phyloP scores from a whole-genome alignment of 1,140 invertebrate genomes.

The Drosophila mojavensis region DNA sequence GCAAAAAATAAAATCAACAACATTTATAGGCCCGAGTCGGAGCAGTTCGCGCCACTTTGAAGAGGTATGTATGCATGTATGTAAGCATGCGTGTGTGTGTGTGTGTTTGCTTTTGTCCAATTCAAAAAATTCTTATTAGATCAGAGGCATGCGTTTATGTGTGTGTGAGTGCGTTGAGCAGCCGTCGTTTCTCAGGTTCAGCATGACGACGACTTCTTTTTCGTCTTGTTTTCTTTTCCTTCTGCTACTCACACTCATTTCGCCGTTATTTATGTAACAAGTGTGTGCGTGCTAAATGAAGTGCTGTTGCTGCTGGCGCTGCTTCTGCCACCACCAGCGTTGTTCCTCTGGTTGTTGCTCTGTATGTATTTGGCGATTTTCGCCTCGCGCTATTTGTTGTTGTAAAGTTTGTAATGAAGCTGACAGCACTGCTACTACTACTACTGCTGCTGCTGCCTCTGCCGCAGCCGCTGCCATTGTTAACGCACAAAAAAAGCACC shows the following conservation, averaged over 20 bases:
- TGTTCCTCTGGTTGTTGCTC: conserved; percentile 24
- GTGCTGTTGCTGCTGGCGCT: conserved; percentile 50
- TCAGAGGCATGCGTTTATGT: conserved; percentile 37
- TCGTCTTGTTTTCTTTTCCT: conserved; percentile 59
- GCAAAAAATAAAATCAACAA: conserved; percentile 48
- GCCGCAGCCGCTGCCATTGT: conserved; percentile 9
- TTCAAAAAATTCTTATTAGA: conserved; percentile 63
- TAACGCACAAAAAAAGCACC: conserved; percentile 42
- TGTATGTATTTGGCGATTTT: conserved; percentile 61
- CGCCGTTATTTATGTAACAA: conserved; percentile 82
- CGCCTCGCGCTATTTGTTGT: conserved; percentile 32
- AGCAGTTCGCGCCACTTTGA: conserved; percentile 71
- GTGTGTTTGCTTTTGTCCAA: conserved; percentile 40
- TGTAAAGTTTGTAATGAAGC: conserved; percentile 42
- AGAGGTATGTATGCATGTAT: conserved; percentile 59
- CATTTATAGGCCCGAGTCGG: conserved; percentile 53
- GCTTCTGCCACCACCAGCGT: neutral
- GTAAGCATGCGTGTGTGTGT: conserved; percentile 27
- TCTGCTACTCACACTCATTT: conserved; percentile 66
- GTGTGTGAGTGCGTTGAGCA: conserved; percentile 35
- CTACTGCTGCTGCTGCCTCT: conserved; percentile 7
- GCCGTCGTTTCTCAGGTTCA: conserved; percentile 52
- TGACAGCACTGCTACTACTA: conserved; percentile 14
- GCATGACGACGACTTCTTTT: conserved; percentile 61
- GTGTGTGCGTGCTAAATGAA: conserved; percentile 75